Conservation (phyloP, 2,797 vertebrate genomes). For the Limosa lapponica region DNA sequence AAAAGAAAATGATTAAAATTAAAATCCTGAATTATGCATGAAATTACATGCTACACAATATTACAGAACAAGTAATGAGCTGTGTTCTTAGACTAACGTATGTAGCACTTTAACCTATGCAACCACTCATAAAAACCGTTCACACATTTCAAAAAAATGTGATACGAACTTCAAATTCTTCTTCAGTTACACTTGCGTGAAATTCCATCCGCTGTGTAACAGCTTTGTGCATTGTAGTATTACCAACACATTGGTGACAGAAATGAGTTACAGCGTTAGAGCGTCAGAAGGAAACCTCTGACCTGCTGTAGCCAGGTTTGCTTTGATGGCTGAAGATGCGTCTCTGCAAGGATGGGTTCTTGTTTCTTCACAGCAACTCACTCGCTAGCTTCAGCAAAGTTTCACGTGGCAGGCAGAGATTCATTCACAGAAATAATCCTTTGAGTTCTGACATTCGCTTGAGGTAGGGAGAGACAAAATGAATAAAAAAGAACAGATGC, state of each 20-base stretch:
- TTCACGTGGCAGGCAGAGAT: not conserved
- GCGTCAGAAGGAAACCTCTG: not conserved
- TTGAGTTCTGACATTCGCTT: not conserved
- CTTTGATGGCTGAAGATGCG: not conserved
- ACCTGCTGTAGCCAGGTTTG: accelerated
- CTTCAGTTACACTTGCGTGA: not conserved
- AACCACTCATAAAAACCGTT: not conserved
- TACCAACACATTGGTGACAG: not conserved
- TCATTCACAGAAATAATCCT: not conserved
- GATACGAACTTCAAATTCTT: not conserved
- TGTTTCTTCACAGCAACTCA: not conserved
- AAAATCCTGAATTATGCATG: not conserved
- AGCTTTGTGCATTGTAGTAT: not conserved
- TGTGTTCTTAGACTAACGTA: not conserved
- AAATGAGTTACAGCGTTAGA: not conserved
- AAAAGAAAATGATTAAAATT: not conserved
- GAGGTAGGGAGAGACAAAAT: not conserved
- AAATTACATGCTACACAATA: not conserved
- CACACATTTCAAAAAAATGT: accelerated
- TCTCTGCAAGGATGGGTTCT: not conserved
- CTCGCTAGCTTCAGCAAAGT: not conserved
- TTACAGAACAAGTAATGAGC: not conserved
- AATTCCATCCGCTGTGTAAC: not conserved
- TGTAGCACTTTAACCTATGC: not conserved
- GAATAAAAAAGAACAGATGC: not conserved